These are phyloP conservation scores for Poliocrania exsul DNA, from an alignment of 2,797 vertebrate genomes.

Conservation along the genomic window DNA sequence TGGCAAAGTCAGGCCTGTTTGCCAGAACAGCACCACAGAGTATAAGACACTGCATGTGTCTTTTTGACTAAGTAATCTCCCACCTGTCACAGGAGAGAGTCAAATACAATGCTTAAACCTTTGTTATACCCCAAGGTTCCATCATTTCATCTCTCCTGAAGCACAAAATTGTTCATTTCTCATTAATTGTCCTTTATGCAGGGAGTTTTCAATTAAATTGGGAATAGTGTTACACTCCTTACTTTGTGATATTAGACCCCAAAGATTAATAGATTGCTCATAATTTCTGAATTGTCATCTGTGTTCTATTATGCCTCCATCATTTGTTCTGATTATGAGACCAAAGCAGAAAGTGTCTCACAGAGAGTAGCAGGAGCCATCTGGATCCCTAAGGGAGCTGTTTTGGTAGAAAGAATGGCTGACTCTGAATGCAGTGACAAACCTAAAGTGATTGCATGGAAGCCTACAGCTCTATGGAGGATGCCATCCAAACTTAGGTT, in stretches of 20 bases:
- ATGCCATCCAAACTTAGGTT: background rate
- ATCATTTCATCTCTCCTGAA: constrained; percentile 67
- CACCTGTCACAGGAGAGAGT: constrained; percentile 37
- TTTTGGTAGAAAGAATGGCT: constrained; percentile 2
- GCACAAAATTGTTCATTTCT: constrained; percentile 73
- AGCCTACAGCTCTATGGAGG: background rate
- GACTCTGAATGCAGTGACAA: background rate
- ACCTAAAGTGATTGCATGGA: background rate
- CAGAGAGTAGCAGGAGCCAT: constrained; percentile 3
- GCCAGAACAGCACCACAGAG: background rate
- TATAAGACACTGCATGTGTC: background rate
- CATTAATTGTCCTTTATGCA: constrained; percentile 71
- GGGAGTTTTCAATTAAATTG: constrained; percentile 72
- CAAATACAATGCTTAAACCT: constrained; percentile 33
- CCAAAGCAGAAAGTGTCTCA: constrained; percentile 32
- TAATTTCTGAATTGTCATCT: constrained; percentile 57
- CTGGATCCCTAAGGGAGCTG: background rate
- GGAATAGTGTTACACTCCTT: constrained; percentile 70
- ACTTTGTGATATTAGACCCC: constrained; percentile 73
- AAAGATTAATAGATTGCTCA: constrained; percentile 73
- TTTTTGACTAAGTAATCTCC: constrained; percentile 4
- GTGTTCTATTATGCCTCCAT: constrained; percentile 20
- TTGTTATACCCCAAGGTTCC: constrained; percentile 44
- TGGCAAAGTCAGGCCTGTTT: background rate
- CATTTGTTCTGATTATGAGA: constrained; percentile 56